phyloP scores from a whole-genome alignment of 2,113 vertebrate species.

The Vidua chalybeata region DNA sequence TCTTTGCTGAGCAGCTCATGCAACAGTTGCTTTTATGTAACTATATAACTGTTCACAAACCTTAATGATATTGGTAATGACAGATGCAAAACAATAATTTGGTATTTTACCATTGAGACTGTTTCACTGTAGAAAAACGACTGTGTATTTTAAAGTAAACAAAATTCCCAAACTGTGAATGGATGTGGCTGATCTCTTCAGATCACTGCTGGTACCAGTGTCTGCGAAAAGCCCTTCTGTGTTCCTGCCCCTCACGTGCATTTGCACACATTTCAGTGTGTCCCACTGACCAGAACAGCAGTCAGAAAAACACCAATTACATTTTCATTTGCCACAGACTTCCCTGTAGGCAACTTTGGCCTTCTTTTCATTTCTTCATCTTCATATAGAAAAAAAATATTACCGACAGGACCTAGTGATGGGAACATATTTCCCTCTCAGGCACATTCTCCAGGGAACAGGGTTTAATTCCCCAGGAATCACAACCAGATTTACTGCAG shows the following conservation, averaged over 20 bases:
- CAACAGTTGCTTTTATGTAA: neutral
- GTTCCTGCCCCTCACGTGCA: neutral
- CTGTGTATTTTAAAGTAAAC: neutral
- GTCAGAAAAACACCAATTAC: neutral
- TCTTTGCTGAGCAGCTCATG: neutral
- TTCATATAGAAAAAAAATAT: neutral
- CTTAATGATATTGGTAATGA: neutral
- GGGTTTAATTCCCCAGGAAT: neutral
- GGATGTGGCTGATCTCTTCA: neutral
- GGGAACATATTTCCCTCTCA: neutral
- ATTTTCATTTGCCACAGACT: neutral
- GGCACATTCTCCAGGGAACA: neutral
- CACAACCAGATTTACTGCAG: neutral
- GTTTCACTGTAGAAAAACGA: neutral
- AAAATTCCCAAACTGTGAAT: neutral
- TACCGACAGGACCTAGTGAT: neutral
- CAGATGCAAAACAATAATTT: neutral
- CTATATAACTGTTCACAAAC: neutral
- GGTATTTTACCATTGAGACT: neutral
- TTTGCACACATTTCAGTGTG: neutral
- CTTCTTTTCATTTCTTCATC: neutral
- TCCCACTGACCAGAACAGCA: neutral
- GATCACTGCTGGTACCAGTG: neutral
- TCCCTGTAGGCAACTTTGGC: neutral
- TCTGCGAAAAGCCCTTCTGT: neutral